phyloP scores from a whole-genome alignment of 2,888 invertebrate genomes.

The Geophilus truncorum region DNA sequence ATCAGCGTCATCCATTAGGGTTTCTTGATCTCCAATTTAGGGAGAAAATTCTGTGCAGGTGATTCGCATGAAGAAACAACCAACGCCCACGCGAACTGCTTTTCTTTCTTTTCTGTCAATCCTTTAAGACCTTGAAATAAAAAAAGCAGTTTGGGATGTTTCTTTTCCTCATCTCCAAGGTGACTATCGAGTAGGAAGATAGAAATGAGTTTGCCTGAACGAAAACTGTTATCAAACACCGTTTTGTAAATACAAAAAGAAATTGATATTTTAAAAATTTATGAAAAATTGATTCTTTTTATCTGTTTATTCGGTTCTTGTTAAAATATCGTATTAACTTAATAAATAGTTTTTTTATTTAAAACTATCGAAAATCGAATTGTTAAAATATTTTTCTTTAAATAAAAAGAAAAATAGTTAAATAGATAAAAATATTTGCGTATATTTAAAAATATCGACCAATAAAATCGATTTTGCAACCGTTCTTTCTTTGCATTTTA shows the following conservation, averaged over 20 bases:
- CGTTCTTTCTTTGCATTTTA: neutral
- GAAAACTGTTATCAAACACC: too few relatives aligned
- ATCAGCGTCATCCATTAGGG: constrained; percentile 1
- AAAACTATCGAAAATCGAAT: too few relatives aligned
- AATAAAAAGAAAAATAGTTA: too few relatives aligned
- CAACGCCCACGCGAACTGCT: neutral
- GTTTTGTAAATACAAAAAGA: too few relatives aligned
- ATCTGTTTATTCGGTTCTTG: too few relatives aligned
- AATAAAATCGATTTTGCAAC: neutral
- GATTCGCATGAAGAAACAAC: constrained; percentile 27
- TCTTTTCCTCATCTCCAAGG: constrained; percentile 27
- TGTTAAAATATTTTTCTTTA: too few relatives aligned
- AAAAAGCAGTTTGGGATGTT: neutral
- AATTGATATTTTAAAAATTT: too few relatives aligned
- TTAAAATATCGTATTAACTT: too few relatives aligned
- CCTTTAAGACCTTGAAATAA: neutral
- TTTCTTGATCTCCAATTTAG: constrained; percentile 18
- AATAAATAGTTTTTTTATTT: too few relatives aligned
- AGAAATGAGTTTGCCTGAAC: neutral
- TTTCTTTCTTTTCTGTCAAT: neutral
- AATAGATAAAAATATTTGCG: too few relatives aligned
- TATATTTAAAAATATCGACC: neutral
- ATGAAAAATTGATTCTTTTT: too few relatives aligned
- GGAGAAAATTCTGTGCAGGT: neutral
- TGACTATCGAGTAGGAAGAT: neutral